Conservation (phyloP, 1,140 invertebrate species). For the Oncopodura yosiiana region DNA sequence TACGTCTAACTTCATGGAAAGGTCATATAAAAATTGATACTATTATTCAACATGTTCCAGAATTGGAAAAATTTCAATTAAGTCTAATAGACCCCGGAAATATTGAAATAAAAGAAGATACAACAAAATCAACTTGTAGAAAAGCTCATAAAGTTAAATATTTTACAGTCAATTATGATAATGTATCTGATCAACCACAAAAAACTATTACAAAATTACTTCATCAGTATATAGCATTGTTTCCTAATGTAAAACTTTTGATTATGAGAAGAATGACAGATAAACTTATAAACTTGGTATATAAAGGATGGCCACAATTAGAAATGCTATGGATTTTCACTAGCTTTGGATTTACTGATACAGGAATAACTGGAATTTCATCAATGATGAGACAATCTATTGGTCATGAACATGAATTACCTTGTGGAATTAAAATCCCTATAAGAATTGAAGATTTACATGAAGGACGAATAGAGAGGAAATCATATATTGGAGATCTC, state of each 20-base stretch:
- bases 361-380: conserved; percentile 19
- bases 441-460: neutral
- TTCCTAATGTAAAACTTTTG: conserved; percentile 11
- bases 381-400: neutral
- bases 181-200: neutral
- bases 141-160: neutral
- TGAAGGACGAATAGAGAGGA: no score
- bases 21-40: conserved; percentile 12
- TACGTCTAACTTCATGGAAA: conserved; percentile 13
- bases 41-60: neutral
- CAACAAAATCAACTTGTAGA: no score
- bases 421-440: conserved; percentile 15
- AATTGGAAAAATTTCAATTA: conserved; percentile 19
- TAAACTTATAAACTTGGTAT: conserved; percentile 12
- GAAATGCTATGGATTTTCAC: conserved; percentile 10
- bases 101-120: conserved; percentile 4
- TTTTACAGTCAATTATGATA: conserved; percentile 20
- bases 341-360: conserved; percentile 14
- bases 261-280: conserved; percentile 24
- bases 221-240: neutral
- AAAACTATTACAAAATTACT: neutral
- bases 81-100: neutral
- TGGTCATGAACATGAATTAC: conserved; percentile 2
- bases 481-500: no score
- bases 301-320: conserved; percentile 12